Evolutionary conservation across 2,797 vertebrate genomes (phyloP), one percentile per base, ranked within the genome.

Genomic region (Pelobates cultripes): DNA sequence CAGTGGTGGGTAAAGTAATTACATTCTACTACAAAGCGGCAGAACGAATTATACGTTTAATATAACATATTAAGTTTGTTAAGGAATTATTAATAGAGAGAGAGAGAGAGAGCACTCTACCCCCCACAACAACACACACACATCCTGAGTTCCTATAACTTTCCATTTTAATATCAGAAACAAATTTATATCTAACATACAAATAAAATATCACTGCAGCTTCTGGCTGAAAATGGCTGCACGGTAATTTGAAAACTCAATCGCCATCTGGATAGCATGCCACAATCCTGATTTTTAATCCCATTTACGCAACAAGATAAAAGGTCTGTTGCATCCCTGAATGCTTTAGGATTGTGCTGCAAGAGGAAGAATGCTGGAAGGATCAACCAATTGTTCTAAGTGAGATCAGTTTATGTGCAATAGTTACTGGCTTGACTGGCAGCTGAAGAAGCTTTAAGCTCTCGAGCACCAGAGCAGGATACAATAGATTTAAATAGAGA

Each of bases 261-360:
- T 55, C 14, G 44, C 73, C 80, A 76, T 76, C 80, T 81, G 80
- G 80, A 70, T 71, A 76, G 67, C 73, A 51, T 70, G 57, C 64
- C 43, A 66, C 67, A 82, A 82, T 64, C 80, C 80, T 73, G 57
- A 64, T 77, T 57, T 77, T 71, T 71, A 82, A 71, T 77, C 74
- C 73, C 40, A n/a, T 75, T 82, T 71, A 66, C 61, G 57, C 57
- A 71, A 82, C 51, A 28, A 66, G 69, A 82, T 77, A 72, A 76
- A 75, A 55, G 45, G 60, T 40, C 57, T 57, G 55, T 60, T 14
- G 51, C 44, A 40, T 82, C 74, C 60, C 69, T 66, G 28, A 70
- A 81, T 75, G 66, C 73, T 70, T 55, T 63, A 43, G 40, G 72
- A 10, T 72, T 17, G 17, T 47, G 10, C 4, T 42, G 41, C 4